Evolutionary conservation across 2,888 invertebrate species (phyloP), one percentile per base, ranked within the genome.

Genomic region (Lasius platythorax): DNA sequence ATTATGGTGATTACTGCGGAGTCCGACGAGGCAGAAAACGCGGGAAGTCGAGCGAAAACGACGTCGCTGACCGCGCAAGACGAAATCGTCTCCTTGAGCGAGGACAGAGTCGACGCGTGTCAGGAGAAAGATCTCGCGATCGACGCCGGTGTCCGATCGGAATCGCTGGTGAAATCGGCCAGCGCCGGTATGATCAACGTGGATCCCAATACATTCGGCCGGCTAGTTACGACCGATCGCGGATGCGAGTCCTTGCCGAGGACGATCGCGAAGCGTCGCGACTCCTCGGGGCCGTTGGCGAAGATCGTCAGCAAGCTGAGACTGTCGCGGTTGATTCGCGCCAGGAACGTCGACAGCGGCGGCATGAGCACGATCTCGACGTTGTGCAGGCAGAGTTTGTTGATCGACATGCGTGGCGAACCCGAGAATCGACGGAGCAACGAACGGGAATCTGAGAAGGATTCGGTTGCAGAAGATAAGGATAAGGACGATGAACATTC

Each of bases 151-250:
- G 78, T 84, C 12, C 83, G 89, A 23, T 64, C 87, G 5, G 93
- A 95, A 28, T 78, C 78, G 11, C 94, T 97, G n/a, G 96, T 96
- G 0, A 97, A 98, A 91, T 97, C 97, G 46, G 96, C 97, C 0
- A 97, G 97, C 87, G 97, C 97, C 0, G 97, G 97, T n/a, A 97
- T 97, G 96, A 97, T 97, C 82, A 97, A 97, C 90, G 96, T 97
- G 0, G 97, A 97, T 86, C 95, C 96, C 6, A 96, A 96, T 37
- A 95, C 96, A 0, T 97, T 96, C 95, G 96, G 96, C 88, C 95
- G 96, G 87, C 95, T 97, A 93, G 86, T 88, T 1, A 89, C 88
- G 1, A 28, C 79, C 3, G 87, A 73, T 40, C 87, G 90, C 18
- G 95, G 95, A 3, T 96, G 96, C 87, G 96, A 96, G 1, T 96